Evolutionary conservation across 2,113 vertebrate genomes (phyloP).

Genomic region (Tichodroma muraria): DNA sequence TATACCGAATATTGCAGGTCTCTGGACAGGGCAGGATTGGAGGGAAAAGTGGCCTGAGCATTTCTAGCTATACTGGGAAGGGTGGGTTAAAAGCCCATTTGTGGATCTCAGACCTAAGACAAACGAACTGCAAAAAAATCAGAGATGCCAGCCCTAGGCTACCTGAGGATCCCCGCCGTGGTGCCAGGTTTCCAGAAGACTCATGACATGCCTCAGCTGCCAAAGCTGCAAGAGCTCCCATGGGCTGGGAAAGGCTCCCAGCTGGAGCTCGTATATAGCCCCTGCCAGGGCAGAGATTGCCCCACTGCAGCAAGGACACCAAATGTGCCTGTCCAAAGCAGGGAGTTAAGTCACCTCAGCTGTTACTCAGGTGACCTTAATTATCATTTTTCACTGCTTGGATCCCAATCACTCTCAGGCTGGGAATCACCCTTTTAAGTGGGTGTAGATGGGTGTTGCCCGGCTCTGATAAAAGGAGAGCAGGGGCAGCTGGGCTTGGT

Average conservation of each 20-base stretch:
- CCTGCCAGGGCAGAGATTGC: rapidly evolving
- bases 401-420: rapidly evolving
- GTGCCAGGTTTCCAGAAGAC: not conserved
- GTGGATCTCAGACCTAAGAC: not conserved
- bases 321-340: too few species aligned
- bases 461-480: too few species aligned
- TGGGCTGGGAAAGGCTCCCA: rapidly evolving
- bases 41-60: not conserved
- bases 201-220: rapidly evolving
- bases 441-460: too few species aligned
- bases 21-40: not conserved
- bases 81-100: not conserved
- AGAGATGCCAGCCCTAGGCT: rapidly evolving
- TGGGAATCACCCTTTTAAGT: not conserved
- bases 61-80: not conserved
- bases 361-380: not conserved
- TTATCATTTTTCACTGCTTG: not conserved
- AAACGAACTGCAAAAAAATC: not conserved
- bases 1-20: not conserved
- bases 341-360: rapidly evolving
- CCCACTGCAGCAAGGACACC: too few species aligned
- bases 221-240: not conserved
- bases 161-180: rapidly evolving
- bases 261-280: too few species aligned
- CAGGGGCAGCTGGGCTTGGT: rapidly evolving